A percentile compares a stretch with the other conserved stretches of the same genome.
phyloP scores from a whole-genome alignment of 2,888 invertebrate species.

The Heteromyza rotundicornis region DNA sequence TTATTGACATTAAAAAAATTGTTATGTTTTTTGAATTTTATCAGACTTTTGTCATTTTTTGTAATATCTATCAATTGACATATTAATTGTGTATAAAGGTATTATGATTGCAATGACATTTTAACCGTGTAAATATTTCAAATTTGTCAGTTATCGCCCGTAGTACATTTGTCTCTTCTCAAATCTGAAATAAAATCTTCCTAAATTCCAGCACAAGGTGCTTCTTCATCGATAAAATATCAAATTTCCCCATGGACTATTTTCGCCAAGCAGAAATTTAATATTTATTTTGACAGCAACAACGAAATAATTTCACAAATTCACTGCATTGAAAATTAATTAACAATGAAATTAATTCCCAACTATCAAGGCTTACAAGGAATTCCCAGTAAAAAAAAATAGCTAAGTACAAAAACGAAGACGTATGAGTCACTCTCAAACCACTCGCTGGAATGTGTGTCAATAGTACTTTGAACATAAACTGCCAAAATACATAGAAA shows the following conservation, averaged over 20 bases:
- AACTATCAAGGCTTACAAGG: background rate
- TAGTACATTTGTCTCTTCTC: too few relatives aligned
- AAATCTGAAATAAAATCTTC: too few relatives aligned
- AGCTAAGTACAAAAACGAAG: background rate
- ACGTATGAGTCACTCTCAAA: background rate
- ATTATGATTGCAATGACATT: too few relatives aligned
- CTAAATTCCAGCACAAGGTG: too few relatives aligned
- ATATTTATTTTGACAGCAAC: constrained; percentile 54
- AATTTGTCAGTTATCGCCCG: too few relatives aligned
- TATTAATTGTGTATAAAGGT: background rate
- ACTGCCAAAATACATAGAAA: background rate
- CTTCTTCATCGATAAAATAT: too few relatives aligned
- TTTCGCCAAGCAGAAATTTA: constrained; percentile 47
- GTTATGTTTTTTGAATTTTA: background rate
- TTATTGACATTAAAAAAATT: background rate
- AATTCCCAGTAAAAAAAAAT: background rate
- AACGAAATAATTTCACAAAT: constrained; percentile 5
- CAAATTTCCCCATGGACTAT: too few relatives aligned
- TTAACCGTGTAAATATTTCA: too few relatives aligned
- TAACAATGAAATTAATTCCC: constrained; percentile 30
- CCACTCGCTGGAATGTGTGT: background rate
- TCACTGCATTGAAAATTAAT: constrained; percentile 24
- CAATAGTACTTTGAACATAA: background rate
- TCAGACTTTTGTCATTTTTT: too few relatives aligned
- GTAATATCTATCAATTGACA: background rate